phyloP scores from a whole-genome alignment of 2,888 invertebrate species.

The Philhelius pedissequus region DNA sequence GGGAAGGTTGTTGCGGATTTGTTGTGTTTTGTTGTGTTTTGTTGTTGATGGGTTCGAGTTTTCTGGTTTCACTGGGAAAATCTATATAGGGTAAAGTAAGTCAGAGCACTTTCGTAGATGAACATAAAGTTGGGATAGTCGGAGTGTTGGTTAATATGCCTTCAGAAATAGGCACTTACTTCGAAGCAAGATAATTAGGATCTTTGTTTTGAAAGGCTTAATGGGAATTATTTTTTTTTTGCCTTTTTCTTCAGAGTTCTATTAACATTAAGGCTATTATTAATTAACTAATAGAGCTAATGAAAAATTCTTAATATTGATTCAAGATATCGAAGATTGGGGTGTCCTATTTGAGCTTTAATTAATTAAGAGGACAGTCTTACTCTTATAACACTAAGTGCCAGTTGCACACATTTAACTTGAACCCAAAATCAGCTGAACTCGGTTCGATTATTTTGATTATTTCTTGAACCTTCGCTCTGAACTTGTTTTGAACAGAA shows the following conservation, averaged over 20 bases:
- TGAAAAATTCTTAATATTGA: not conserved
- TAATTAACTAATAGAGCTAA: not conserved
- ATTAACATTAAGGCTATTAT: not conserved
- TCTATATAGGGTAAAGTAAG: not conserved
- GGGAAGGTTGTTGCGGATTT: not conserved
- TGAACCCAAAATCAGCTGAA: too few species aligned
- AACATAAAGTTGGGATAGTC: not conserved
- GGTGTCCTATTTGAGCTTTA: too few species aligned
- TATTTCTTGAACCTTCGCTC: too few species aligned
- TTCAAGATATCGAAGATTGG: not conserved
- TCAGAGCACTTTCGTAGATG: not conserved
- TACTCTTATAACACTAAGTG: too few species aligned
- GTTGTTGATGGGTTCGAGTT: not conserved
- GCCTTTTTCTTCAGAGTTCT: not conserved
- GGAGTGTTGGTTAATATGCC: not conserved
- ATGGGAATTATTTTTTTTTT: not conserved
- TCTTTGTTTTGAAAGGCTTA: not conserved
- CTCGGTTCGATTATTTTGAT: too few species aligned
- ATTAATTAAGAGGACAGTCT: too few species aligned
- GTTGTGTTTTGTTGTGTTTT: not conserved
- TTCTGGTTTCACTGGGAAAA: not conserved
- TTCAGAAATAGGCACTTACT: not conserved
- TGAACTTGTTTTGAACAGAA: too few species aligned
- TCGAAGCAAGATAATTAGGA: not conserved
- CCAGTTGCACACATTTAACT: too few species aligned